Evolutionary conservation across 1,140 invertebrate genomes (phyloP), one percentile per base, ranked within the genome.

Genomic region (Drosophila sturtevanti): DNA sequence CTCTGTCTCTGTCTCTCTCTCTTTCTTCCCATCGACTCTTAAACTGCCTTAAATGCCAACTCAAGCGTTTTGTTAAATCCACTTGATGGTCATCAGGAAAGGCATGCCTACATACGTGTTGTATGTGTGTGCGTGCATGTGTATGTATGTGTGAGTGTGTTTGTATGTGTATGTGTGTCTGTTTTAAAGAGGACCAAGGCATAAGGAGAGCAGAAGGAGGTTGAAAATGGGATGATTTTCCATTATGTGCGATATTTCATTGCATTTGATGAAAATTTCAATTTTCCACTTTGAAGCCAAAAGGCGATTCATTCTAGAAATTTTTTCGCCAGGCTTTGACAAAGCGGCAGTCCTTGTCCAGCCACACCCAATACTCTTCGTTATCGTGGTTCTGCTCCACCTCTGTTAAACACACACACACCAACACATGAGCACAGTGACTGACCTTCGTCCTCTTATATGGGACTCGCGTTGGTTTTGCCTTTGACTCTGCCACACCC

Each of bases 401-500:
- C 2, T 37, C 56, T 24, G 27, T 31, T 31, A 31, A 4, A 31
- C 6, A 31, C 27, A 31, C 27, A 31, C 27, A 31, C 27, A 24
- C 22, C 2, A 2, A 3, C 4, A 24, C 22, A 31, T 31, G 7
- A 31, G 0, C n/a, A 9, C 58, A 48, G 16, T 21, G 7, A 48
- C 41, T 48, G 41, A 21, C 41, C 41, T 48, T 48, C 9, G 41
- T 48, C 3, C 41, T 21, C 41, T 48, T 44, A 6, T 41, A 59
- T 59, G 35, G 27, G 10, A 37, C 27, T 52, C 70, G 34, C 59
- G 63, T 63, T 48, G 41, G 41, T 66, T 35, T 72, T 74, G 62
- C 58, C 72, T 74, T 74, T 73, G 44, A 38, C 54, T 56, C 59
- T 63, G 63, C 70, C 35, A 37, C 21, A 61, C 38, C 37, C 56